These are phyloP conservation scores for Stomatorhinus walkeri DNA, from an alignment of 2,797 vertebrate species.

Conservation along the genomic window DNA sequence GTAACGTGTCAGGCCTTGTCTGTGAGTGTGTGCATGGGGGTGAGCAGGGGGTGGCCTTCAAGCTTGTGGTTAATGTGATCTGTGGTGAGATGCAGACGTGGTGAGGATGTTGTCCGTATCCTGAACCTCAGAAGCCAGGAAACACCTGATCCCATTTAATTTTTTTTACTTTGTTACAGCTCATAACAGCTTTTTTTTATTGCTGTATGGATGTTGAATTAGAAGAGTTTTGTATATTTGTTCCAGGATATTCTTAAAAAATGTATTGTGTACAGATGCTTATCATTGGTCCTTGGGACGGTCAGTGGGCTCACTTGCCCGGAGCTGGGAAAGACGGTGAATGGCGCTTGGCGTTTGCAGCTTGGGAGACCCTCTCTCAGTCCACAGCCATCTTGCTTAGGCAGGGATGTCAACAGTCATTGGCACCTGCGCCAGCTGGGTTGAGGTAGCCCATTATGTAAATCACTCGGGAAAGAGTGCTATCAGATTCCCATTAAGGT, in stretches of 20 bases:
- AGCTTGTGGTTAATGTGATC: background rate
- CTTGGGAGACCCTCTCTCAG: background rate
- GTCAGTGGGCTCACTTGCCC: background rate
- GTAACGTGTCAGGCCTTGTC: no score
- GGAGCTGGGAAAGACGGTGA: background rate
- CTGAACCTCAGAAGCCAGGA: background rate
- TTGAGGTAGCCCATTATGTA: background rate
- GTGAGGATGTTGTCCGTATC: background rate
- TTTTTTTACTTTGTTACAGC: background rate
- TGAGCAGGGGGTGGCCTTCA: background rate
- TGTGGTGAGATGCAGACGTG: background rate
- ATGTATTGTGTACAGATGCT: background rate
- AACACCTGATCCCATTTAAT: background rate
- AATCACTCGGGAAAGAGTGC: background rate
- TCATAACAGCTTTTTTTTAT: background rate
- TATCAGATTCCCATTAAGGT: background rate
- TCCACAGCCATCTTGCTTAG: background rate
- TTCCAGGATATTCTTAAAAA: background rate
- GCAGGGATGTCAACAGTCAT: background rate
- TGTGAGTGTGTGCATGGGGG: background rate
- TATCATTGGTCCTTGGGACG: background rate
- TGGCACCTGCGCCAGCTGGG: background rate
- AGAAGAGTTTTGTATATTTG: background rate
- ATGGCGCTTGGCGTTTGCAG: background rate
- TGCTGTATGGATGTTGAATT: background rate